Evolutionary conservation across 2,888 invertebrate species (phyloP), one percentile per base, ranked within the genome.

Genomic region (Heteromurus nitidus): DNA sequence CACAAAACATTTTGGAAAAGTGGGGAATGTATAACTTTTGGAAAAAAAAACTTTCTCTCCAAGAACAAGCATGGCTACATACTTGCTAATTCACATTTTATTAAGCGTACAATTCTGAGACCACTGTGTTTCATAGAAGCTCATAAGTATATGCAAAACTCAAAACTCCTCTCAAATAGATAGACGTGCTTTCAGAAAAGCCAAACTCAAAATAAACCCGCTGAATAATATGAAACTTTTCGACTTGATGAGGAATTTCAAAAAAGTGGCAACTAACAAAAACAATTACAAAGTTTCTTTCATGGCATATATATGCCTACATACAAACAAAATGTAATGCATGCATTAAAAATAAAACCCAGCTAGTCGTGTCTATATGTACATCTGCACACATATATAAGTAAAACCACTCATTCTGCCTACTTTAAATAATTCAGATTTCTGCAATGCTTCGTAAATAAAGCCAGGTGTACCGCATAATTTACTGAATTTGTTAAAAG

Each of bases 391-490:
- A n/a, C n/a, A n/a, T n/a, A n/a, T n/a, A n/a, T n/a, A n/a, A n/a
- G n/a, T n/a, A n/a, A n/a, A n/a, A n/a, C n/a, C n/a, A 3, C n/a
- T 50, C 3, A 16, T 20, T 50, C 50, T 2, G 20, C n/a, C 24
- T 30, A 16, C n/a, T 65, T 1, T 65, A 16, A 65, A 65, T 65
- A 65, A 44, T 65, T 44, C 13, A 65, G 7, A 65, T 22, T 36
- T 36, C 42, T 65, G 44, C 65, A 62, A 7, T 11, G 9, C 65
- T 24, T 44, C 24, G 16, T 3, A 42, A 65, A 42, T 20, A 24
- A n/a, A 3, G 30, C 62, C 62, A 62, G 62, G 62, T 62, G 31
- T 20, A 20, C 36, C 30, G 30, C 62, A 62, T 62, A 18, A 62
- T 31, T 62, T 62, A 58, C 58, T 22, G n/a, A 13, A 13, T 18